Evolutionary conservation across 2,113 vertebrate species (phyloP), one percentile per base, ranked within the genome.

Genomic region (Oncorhynchus gorbuscha): DNA sequence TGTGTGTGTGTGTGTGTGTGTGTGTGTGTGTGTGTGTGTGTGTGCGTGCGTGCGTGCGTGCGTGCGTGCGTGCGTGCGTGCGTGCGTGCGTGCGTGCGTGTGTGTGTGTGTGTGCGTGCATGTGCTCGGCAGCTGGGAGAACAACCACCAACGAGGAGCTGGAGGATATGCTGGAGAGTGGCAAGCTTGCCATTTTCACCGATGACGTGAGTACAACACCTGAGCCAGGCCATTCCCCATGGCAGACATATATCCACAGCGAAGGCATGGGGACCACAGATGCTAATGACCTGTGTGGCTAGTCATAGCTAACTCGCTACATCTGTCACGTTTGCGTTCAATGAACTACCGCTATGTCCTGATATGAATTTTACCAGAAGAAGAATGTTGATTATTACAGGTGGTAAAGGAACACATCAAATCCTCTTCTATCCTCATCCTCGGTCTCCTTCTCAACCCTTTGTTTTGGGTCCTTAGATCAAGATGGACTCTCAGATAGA

Each of bases 401-500:
- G 14, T 5, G 39, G 16, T 58, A 20, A 4, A 18, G 20, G 1
- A 58, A 58, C 55, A 58, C 16, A 58, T 14, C 0, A 6, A 58
- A 18, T 14, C 16, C 55, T 58, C 55, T 58, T 58, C 16, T 58
- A 18, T 20, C 55, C 55, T 20, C 55, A 14, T 5, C 55, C 5
- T 20, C 55, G 1, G 14, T 20, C 55, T 58, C 55, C 55, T 58
- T 58, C 55, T 20, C 55, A 58, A 14, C 16, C 59, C 59, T 62
- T n/a, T 62, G 20, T 59, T 5, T 3, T 49, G 18, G 20, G 35
- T 18, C 61, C n/a, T 2, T 85, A 98, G 97, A 98, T 98, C 91
- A 97, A 96, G 75, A 97, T 98, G 95, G 97, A 97, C 92, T 98
- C 97, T 18, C 95, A 98, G 93, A 98, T 98, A 94, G 95, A 95